A percentile compares a stretch with the other conserved stretches of the same genome.
These are phyloP conservation scores for Hydrolagus colliei DNA, from an alignment of 2,797 vertebrate species.

Conservation along the genomic window DNA sequence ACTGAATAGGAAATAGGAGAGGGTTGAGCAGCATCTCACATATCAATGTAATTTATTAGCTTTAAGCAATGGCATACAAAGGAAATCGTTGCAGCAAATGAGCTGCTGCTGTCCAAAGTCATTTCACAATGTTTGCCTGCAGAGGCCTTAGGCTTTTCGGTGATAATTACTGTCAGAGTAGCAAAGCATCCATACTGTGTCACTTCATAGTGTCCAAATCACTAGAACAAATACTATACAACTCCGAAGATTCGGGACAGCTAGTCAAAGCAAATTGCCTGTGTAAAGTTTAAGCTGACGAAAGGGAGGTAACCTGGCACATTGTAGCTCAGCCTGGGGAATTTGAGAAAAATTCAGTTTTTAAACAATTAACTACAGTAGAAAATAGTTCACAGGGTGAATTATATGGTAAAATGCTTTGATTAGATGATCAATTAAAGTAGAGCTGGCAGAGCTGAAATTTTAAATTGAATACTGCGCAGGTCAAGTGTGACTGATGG, in stretches of 20 bases:
- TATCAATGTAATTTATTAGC: neutral
- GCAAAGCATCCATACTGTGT: neutral
- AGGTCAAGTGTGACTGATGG: neutral
- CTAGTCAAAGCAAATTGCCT: slow-evolving; percentile 34
- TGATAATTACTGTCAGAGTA: slow-evolving; percentile 39
- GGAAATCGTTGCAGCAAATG: slow-evolving; percentile 25
- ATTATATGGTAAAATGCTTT: slow-evolving; percentile 50
- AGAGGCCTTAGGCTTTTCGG: slow-evolving; percentile 31
- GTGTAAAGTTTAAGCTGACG: slow-evolving; percentile 34
- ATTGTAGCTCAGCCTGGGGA: neutral
- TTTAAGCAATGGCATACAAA: neutral
- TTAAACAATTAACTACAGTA: neutral
- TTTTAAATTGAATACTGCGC: slow-evolving; percentile 29
- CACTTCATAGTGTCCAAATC: slow-evolving; percentile 45
- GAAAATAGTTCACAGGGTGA: slow-evolving; percentile 34
- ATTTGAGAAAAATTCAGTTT: neutral
- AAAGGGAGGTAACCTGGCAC: slow-evolving; percentile 9
- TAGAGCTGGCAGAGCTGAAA: slow-evolving; percentile 48
- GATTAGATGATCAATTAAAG: slow-evolving; percentile 49
- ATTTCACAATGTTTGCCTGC: neutral
- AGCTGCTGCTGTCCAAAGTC: neutral
- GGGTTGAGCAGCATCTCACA: neutral
- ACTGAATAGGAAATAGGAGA: neutral
- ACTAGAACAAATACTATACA: slow-evolving; percentile 39
- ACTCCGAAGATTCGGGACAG: slow-evolving; percentile 35